phyloP scores from a whole-genome alignment of 2,888 invertebrate genomes.

The Drosophila nigricruria region DNA sequence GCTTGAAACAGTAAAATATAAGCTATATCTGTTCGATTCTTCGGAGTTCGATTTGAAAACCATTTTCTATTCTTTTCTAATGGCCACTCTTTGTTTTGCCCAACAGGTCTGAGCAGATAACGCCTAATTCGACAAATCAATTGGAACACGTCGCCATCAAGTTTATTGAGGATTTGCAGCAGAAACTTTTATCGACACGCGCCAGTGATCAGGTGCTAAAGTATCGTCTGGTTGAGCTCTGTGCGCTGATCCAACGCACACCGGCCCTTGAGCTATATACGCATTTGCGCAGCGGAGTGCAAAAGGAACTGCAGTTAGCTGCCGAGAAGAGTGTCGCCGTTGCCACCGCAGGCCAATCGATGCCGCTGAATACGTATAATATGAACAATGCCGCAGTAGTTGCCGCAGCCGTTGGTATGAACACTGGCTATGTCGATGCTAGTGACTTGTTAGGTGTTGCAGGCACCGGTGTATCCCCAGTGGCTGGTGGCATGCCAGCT shows the following conservation, averaged over 20 bases:
- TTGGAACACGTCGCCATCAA: constrained; percentile 78
- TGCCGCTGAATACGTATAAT: constrained; percentile 77
- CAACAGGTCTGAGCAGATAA: constrained; percentile 74
- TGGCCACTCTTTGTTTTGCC: neutral
- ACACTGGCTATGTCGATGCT: constrained; percentile 53
- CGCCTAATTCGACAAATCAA: constrained; percentile 67
- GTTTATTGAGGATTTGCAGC: constrained; percentile 83
- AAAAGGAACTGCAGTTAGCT: constrained; percentile 83
- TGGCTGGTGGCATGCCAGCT: constrained; percentile 28
- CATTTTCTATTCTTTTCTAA: constrained; percentile 4
- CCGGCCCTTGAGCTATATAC: constrained; percentile 82
- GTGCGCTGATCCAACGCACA: constrained; percentile 75
- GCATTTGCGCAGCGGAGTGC: constrained; percentile 82
- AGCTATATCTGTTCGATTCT: neutral
- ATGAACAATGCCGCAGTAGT: constrained; percentile 67
- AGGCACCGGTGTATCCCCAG: constrained; percentile 24
- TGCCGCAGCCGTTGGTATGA: constrained; percentile 33
- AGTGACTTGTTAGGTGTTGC: constrained; percentile 40
- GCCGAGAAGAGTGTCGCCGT: constrained; percentile 71
- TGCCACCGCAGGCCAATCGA: constrained; percentile 59
- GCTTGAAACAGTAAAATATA: neutral
- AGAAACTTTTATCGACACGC: constrained; percentile 76
- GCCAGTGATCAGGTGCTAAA: constrained; percentile 77
- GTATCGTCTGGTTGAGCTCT: constrained; percentile 79
- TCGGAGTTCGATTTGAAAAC: neutral